Evolutionary conservation across 2,113 vertebrate genomes (phyloP), one percentile per base, ranked within the genome.

Genomic region (Gymnogyps californianus): DNA sequence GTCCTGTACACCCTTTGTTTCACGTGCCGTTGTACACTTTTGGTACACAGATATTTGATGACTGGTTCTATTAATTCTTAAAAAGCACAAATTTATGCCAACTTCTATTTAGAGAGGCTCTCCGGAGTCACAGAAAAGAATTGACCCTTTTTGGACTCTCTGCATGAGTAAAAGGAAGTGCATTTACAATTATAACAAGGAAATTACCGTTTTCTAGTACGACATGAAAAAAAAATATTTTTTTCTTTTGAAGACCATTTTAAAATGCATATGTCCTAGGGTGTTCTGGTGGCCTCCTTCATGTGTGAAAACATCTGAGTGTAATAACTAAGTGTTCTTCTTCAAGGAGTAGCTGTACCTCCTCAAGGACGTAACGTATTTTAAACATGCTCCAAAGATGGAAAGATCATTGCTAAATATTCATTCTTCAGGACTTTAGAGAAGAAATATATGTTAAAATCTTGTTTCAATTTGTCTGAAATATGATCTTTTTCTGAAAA

Each of bases 21-120:
- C 47, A n/a, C 0, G 0, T 14, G 17, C 40, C 7, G 1, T 44
- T 36, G 10, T 18, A 44, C 14, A 6, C 8, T 66, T 78, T 31
- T 12, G 29, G 18, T 5, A 49, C 22, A 38, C 25, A 51, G n/a
- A 51, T 34, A 51, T 66, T 81, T 84, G 51, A 32, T n/a, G 51
- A 32, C n/a, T 54, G 11, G 13, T 59, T 89, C 51, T 62, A 28
- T 42, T 58, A 78, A 51, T 36, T 34, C 21, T 69, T 59, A 31
- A 91, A 95, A 89, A 74, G 4, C 3, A 31, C 8, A 75, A 6
- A 38, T 84, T 84, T 71, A 24, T 64, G 24, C 31, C n/a, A 82
- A 29, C 14, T 93, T 66, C 67, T 84, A 31, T 82, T 95, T 79
- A 89, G 31, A 82, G 36, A 76, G 1, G 2, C 1, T 91, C 16